phyloP scores from a whole-genome alignment of 2,888 invertebrate genomes.

The Enchytraeus crypticus region DNA sequence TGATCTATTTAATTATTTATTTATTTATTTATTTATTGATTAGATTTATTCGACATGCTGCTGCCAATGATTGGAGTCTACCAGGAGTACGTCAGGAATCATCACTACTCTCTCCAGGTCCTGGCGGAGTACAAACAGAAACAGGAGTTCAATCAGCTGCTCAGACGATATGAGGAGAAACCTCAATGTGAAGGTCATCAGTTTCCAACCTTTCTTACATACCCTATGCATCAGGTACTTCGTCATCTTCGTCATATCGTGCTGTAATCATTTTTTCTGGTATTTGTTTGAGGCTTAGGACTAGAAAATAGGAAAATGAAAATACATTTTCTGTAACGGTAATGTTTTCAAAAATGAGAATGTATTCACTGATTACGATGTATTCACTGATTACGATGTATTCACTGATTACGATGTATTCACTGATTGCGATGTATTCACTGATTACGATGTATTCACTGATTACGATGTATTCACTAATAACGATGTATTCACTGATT shows the following conservation, averaged over 20 bases:
- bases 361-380: too few species aligned
- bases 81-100: conserved; percentile 87
- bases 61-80: conserved; percentile 88
- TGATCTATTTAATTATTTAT: not conserved
- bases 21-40: conserved; percentile 50
- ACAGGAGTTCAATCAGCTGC: conserved; percentile 65
- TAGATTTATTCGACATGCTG: conserved; percentile 87
- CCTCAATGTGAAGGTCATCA: conserved; percentile 74
- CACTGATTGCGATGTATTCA: too few species aligned
- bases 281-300: not conserved
- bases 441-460: too few species aligned
- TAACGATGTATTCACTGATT: too few species aligned
- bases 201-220: conserved; percentile 78
- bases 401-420: too few species aligned
- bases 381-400: too few species aligned
- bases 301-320: too few species aligned
- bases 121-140: conserved; percentile 84
- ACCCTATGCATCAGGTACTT: conserved; percentile 83
- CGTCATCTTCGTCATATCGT: not conserved
- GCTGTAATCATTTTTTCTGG: not conserved
- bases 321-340: too few species aligned
- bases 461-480: too few species aligned
- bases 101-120: conserved; percentile 79
- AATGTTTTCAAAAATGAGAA: too few species aligned
- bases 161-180: conserved; percentile 70